Conservation (phyloP, 1,140 invertebrate genomes). For the Psix sp. region DNA sequence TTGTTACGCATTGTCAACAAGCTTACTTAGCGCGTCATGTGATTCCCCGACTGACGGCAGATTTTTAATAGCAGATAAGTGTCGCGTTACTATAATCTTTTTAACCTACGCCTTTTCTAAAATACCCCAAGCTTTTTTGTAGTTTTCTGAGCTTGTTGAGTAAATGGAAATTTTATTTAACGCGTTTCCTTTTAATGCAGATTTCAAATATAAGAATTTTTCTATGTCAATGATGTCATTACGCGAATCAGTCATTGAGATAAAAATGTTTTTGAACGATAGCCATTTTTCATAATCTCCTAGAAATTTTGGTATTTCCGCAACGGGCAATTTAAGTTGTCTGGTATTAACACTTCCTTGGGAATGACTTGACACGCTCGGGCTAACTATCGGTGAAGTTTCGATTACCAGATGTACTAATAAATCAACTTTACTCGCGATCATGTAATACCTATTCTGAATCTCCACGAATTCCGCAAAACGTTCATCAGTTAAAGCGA, state of each 20-base stretch:
- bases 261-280: constrained; percentile 22
- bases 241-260: constrained; percentile 32
- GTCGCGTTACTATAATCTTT: constrained; percentile 29
- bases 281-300: constrained; percentile 24
- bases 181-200: constrained; percentile 23
- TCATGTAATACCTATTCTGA: background rate
- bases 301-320: constrained; percentile 4
- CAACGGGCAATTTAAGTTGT: background rate
- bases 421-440: constrained; percentile 1
- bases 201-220: constrained; percentile 45
- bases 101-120: constrained; percentile 32
- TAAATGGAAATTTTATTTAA: constrained; percentile 26
- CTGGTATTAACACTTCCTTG: background rate
- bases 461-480: constrained; percentile 1
- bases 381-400: background rate
- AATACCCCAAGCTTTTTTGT: constrained; percentile 38
- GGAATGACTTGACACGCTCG: background rate
- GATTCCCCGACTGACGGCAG: constrained; percentile 2
- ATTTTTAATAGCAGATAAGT: constrained; percentile 35
- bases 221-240: constrained; percentile 34
- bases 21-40: constrained; percentile 3
- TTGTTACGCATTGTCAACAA: constrained; percentile 3
- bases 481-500: background rate
- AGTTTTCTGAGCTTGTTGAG: constrained; percentile 42
- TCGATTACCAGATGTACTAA: background rate